Evolutionary conservation across 2,888 invertebrate genomes (phyloP), one percentile per base, ranked within the genome.

Genomic region (Eupithecia subfuscata): DNA sequence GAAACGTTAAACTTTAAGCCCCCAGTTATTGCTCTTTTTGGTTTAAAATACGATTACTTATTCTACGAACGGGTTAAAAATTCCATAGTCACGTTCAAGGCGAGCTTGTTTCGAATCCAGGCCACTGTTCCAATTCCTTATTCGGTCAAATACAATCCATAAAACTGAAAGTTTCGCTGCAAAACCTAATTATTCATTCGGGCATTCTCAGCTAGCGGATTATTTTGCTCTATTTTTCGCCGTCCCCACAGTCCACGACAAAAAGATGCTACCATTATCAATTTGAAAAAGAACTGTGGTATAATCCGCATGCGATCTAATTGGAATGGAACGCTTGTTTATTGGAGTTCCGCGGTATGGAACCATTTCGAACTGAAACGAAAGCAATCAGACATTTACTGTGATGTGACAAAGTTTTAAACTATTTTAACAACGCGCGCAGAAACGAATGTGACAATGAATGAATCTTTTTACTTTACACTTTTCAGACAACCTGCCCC

Each of bases 181-280:
- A 48, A 52, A 69, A 52, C 48, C 45, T 34, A 67, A 68, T 67
- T 40, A 68, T 68, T 68, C 68, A 68, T 67, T 40, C 40, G 11
- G 60, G 60, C 60, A 25, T 14, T 25, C 60, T 60, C 25, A 56
- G 34, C 64, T 34, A 64, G 64, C 34, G 9, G 18, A 64, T 34
- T 64, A 34, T 64, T 64, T 64, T 64, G 18, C 25, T 60, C 25
- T 25, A 25, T 25, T 60, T 60, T 25, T 25, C 52, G n/a, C 9
- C 52, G 22, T 56, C 11, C 22, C 2, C 22, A 22, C 52, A 56
- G 52, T 56, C 11, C 11, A 56, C 16, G 52, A 56, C 52, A 56
- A 56, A 48, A 56, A 18, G 48, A 56, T 22, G 9, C 4, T 22
- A 22, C 11, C 22, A 22, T 56, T 11, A 6, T 9, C 48, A 9